Base-by-base conservation (phyloP, 2,113 vertebrate genomes). In the Oncorhynchus nerka region DNA sequence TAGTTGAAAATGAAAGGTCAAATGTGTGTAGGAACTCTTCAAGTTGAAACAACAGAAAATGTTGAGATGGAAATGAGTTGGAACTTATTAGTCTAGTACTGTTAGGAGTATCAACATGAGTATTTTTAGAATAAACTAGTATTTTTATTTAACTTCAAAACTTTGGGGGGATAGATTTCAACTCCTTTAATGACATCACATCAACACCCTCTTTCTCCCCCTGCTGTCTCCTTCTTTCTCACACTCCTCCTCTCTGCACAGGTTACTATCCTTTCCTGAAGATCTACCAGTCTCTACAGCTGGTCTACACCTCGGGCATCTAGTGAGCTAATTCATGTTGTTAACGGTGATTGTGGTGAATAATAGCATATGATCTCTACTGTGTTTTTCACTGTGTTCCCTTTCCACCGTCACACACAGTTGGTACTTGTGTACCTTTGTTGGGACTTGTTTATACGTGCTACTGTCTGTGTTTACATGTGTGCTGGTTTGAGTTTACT, bases 231-330 rank as follows among this genome's bases (percentile, higher is more conserved):
- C 68, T 28, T 28, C 26, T 22, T 51, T 62, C 13, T 8, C 51
- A 39, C 45, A 30, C 19, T 34, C 8, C 28, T 2, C 19, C 3
- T 69, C 64, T 76, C 48, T 65, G 45, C 55, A 4, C 81, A 95
- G 96, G 94, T 78, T 98, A 94, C 86, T 93, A 92, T 83, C 95
- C 95, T 28, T 97, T 98, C 84, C 89, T 97, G 85, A 98, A 97
- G 90, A 95, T 98, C 85, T 97, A 97, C 83, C 96, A 98, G 85
- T 95, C 95, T 73, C 91, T 98, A 79, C 94, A 97, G 85, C 91
- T 97, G 1, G 93, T 97, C 49, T 96, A 96, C 84, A 97, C 95
- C 1, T 97, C 96, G 22, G 94, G 93, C 15, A 86, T 97, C 84
- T 96, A 95, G 96, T 98, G 84, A 96, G 96, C 92, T 11, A n/a